These are phyloP conservation scores for Cataglyphis cursor DNA, from an alignment of 2,888 invertebrate genomes.

Conservation along the genomic window DNA sequence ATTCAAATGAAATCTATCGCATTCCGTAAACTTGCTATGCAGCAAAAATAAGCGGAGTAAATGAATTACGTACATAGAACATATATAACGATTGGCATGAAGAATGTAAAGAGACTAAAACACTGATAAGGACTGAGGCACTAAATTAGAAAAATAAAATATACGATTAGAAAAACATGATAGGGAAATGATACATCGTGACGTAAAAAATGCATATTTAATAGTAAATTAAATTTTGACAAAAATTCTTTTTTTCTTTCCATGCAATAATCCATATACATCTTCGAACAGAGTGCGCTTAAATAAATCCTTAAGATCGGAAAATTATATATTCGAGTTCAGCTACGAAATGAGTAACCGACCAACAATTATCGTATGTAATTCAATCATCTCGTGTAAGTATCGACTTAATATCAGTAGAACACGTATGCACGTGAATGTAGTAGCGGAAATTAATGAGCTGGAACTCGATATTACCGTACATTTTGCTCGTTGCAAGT, in stretches of 20 bases:
- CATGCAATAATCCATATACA: background rate
- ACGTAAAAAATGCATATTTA: background rate
- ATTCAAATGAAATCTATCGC: constrained; percentile 5
- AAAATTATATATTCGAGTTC: constrained; percentile 40
- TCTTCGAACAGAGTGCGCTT: constrained; percentile 4
- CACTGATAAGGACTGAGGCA: background rate
- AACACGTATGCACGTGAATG: background rate
- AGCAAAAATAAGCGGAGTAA: background rate
- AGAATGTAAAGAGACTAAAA: background rate
- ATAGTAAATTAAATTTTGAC: background rate
- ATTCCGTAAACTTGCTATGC: background rate
- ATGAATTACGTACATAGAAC: background rate
- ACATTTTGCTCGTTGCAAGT: background rate
- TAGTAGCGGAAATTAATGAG: constrained; percentile 15
- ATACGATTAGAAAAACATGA: constrained; percentile 1
- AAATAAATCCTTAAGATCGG: constrained; percentile 15
- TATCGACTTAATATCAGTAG: constrained; percentile 44
- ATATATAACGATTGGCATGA: background rate
- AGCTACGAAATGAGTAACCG: constrained; percentile 17
- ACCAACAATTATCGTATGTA: constrained; percentile 46
- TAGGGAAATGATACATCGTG: background rate
- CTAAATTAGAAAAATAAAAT: constrained; percentile 6
- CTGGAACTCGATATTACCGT: constrained; percentile 31
- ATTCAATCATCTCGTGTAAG: constrained; percentile 30
- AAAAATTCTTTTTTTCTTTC: background rate